phyloP scores from a whole-genome alignment of 2,888 invertebrate species.

The Nomada fucata region DNA sequence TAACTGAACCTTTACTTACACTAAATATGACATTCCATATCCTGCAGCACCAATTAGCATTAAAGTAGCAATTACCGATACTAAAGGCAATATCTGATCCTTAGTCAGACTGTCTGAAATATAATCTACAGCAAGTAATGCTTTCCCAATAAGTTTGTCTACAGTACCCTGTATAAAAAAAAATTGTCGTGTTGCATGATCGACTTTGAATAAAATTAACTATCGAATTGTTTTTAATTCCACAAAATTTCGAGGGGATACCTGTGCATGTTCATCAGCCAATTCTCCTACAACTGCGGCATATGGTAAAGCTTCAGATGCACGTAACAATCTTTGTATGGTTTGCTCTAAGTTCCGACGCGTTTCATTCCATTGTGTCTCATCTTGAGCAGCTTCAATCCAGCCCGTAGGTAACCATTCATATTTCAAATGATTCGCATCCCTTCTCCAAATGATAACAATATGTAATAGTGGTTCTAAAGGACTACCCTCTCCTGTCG shows the following conservation, averaged over 20 bases:
- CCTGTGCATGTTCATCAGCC: slow-evolving; percentile 85
- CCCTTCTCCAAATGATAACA: slow-evolving; percentile 95
- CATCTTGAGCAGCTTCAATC: slow-evolving; percentile 84
- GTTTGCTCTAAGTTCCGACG: slow-evolving; percentile 90
- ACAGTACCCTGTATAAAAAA: slow-evolving; percentile 85
- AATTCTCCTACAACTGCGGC: slow-evolving; percentile 89
- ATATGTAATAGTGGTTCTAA: slow-evolving; percentile 90
- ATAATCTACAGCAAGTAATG: slow-evolving; percentile 89
- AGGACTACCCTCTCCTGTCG: slow-evolving; percentile 86
- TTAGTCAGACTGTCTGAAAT: slow-evolving; percentile 90
- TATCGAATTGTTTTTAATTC: background rate
- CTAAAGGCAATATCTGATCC: slow-evolving; percentile 91
- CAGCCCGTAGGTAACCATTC: slow-evolving; percentile 94
- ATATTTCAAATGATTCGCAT: slow-evolving; percentile 93
- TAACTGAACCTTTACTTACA: slow-evolving; percentile 85
- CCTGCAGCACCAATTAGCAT: slow-evolving; percentile 91
- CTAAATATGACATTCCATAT: slow-evolving; percentile 94
- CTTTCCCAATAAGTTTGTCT: slow-evolving; percentile 88
- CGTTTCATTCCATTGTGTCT: slow-evolving; percentile 89
- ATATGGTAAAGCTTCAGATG: slow-evolving; percentile 90
- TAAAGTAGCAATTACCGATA: slow-evolving; percentile 92
- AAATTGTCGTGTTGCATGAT: background rate
- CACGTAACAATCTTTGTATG: slow-evolving; percentile 89
- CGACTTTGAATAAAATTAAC: background rate
- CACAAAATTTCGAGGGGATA: slow-evolving; percentile 74